Conservation (phyloP, 2,888 invertebrate genomes). For the Cepaea hortensis region DNA sequence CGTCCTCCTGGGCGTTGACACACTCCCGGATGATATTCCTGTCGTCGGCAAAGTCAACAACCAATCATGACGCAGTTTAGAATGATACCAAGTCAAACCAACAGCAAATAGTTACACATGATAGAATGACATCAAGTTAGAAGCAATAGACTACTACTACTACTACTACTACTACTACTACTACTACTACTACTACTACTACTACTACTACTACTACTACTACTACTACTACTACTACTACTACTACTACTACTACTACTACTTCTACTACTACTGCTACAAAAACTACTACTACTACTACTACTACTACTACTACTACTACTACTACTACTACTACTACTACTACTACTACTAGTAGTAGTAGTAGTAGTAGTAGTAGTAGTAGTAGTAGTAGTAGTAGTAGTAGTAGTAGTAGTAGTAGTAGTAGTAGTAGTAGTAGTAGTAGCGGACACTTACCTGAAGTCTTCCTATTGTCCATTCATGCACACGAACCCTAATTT, state of each 20-base stretch:
- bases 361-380: no score
- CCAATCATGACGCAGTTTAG: neutral
- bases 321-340: constrained; percentile 5
- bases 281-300: no score
- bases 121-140: no score
- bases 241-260: neutral
- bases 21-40: constrained; percentile 61
- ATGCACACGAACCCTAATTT: no score
- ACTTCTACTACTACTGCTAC: no score
- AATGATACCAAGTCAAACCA: neutral
- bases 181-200: neutral
- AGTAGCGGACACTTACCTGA: no score
- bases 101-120: neutral
- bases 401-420: no score
- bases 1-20: constrained; percentile 60
- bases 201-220: constrained; percentile 3
- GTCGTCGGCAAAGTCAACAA: neutral
- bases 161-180: neutral
- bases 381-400: no score
- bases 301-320: neutral
- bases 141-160: neutral
- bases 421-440: no score
- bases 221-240: neutral
- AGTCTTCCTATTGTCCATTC: no score
- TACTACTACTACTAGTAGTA: no score